Evolutionary conservation across 2,888 invertebrate genomes (phyloP).

Genomic region (Eugnorisma glareosa): DNA sequence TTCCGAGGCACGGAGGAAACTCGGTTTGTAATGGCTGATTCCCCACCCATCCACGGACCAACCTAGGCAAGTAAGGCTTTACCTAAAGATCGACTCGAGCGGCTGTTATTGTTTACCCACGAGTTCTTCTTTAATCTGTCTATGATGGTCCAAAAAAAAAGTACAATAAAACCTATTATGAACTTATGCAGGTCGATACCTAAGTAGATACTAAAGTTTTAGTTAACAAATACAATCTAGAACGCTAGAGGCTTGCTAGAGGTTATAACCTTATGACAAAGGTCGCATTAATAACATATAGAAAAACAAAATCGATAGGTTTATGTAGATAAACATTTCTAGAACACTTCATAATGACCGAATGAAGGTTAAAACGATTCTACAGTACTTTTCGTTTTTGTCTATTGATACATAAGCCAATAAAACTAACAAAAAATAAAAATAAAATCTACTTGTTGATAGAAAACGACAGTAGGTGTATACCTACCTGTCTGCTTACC

Average conservation of each 20-base stretch:
- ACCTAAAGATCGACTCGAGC: not conserved
- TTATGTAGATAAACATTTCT: not conserved
- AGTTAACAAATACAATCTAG: not conserved
- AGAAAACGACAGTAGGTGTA: slow-evolving; percentile 9
- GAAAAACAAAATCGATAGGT: not conserved
- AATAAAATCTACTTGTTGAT: slow-evolving; percentile 4
- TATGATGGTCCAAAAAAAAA: not conserved
- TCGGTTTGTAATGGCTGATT: not conserved
- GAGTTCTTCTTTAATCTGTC: not conserved
- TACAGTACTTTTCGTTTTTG: not conserved
- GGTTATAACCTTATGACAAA: not conserved
- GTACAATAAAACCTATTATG: not conserved
- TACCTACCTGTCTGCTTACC: not conserved
- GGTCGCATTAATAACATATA: too few species aligned
- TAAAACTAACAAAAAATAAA: slow-evolving; percentile 10
- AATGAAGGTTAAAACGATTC: slow-evolving; percentile 13
- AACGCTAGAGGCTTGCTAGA: slow-evolving; percentile 2
- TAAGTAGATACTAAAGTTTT: not conserved
- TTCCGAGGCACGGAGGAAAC: too few species aligned
- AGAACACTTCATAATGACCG: not conserved
- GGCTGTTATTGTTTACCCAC: not conserved
- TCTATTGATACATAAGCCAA: not conserved
- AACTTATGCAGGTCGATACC: not conserved
- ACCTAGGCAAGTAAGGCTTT: not conserved
- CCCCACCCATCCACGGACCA: not conserved